Conservation (phyloP, 1,140 invertebrate genomes). For the Tetragonula clypearis region DNA sequence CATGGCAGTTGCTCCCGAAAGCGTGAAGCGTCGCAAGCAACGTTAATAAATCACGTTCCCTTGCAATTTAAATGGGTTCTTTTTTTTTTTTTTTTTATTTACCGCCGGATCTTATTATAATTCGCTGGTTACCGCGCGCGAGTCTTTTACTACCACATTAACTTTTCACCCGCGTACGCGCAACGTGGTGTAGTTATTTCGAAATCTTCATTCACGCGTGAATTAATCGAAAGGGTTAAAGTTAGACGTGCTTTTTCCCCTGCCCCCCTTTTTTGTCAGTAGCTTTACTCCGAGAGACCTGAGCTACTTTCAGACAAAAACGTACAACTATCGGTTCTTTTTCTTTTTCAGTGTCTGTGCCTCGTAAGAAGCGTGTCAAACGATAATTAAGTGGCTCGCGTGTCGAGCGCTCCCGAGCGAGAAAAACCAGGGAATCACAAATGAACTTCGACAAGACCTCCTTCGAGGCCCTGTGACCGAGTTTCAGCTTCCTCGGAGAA, state of each 20-base stretch:
- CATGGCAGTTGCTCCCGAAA: constrained; percentile 5
- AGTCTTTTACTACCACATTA: constrained; percentile 20
- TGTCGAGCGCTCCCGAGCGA: constrained; percentile 13
- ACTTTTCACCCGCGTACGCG: constrained; percentile 15
- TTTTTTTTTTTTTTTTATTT: constrained; percentile 38
- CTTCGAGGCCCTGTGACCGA: not conserved
- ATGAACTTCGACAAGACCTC: constrained; percentile 4
- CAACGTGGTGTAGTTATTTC: not conserved
- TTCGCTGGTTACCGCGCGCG: not conserved
- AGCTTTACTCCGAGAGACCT: not conserved
- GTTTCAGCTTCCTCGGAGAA: not conserved
- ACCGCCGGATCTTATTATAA: constrained; percentile 22
- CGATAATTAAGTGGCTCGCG: constrained; percentile 28
- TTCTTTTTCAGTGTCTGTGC: not conserved
- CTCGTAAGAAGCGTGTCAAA: constrained; percentile 28
- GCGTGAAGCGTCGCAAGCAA: not conserved
- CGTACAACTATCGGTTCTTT: not conserved
- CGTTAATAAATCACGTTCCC: constrained; percentile 31
- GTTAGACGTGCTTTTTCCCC: too few relatives aligned
- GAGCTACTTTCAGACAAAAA: not conserved
- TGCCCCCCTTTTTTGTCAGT: not conserved
- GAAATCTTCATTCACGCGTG: not conserved
- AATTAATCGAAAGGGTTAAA: not conserved
- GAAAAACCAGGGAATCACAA: constrained; percentile 22
- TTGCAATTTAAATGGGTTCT: constrained; percentile 41